Percentiles rank a stretch among this genome's conserved stretches.
Conservation (phyloP, 2,113 vertebrate genomes). For the Aix galericulata region DNA sequence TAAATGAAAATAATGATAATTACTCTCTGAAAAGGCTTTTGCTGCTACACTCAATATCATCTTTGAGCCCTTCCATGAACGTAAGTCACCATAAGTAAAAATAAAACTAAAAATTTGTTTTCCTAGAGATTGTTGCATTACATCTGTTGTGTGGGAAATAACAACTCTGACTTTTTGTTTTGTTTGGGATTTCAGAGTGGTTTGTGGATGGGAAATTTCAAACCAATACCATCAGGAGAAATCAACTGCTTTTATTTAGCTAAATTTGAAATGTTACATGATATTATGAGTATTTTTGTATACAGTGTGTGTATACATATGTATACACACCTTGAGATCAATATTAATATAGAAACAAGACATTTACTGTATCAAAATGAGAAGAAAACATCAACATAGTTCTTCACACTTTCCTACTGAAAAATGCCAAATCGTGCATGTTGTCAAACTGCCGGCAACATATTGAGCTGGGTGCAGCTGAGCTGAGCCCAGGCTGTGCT, state of each 20-base stretch:
- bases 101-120: background rate
- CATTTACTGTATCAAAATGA: background rate
- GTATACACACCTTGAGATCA: conserved; percentile 15
- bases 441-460: background rate
- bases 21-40: background rate
- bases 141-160: conserved; percentile 52
- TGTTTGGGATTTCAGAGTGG: conserved; percentile 7
- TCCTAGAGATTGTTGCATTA: background rate
- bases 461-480: background rate
- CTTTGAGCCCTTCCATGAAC: background rate
- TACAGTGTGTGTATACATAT: background rate
- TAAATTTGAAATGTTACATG: conserved; percentile 15
- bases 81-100: conserved; percentile 11
- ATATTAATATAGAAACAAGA: conserved; percentile 23
- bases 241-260: background rate
- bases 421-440: background rate
- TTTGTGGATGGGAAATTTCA: conserved; percentile 18
- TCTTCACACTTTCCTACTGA: background rate
- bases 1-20: conserved; percentile 31
- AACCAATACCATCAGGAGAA: background rate
- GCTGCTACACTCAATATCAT: background rate
- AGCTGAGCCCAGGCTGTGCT: background rate
- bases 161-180: background rate
- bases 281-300: background rate
- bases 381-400: background rate